A percentile compares a stretch with the other conserved stretches of the same genome.
phyloP scores from a whole-genome alignment of 2,888 invertebrate species.

The Teleogryllus oceanicus region DNA sequence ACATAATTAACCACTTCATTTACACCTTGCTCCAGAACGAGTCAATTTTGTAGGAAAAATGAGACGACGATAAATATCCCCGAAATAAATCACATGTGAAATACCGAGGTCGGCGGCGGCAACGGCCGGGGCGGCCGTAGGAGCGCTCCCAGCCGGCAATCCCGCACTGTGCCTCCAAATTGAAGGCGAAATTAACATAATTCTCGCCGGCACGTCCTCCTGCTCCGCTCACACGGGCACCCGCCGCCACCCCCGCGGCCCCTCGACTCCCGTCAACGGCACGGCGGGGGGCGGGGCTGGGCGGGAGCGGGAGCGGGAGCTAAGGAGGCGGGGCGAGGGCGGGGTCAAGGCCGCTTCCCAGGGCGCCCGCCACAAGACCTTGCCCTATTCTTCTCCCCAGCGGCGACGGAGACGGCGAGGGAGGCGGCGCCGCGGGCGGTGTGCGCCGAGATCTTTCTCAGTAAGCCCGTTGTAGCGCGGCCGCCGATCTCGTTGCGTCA shows the following conservation, averaged over 20 bases:
- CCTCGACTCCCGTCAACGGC: too few relatives aligned
- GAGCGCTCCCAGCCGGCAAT: not conserved
- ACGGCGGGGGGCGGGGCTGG: too few relatives aligned
- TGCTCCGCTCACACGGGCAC: not conserved
- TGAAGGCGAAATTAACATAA: not conserved
- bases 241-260: not conserved
- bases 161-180: not conserved
- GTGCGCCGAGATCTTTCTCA: too few relatives aligned
- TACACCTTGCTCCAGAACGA: not conserved
- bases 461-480: too few relatives aligned
- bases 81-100: not conserved
- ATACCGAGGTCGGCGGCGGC: not conserved
- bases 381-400: not conserved
- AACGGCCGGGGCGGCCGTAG: not conserved
- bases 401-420: too few relatives aligned
- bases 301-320: not conserved
- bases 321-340: not conserved
- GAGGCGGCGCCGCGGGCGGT: too few relatives aligned
- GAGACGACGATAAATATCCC: not conserved
- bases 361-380: not conserved
- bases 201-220: not conserved
- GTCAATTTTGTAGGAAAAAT: not conserved
- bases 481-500: too few relatives aligned
- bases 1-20: not conserved
- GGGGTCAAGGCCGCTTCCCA: conserved; percentile 4